phyloP scores from a whole-genome alignment of 2,888 invertebrate species.

The Eupithecia subfuscata region DNA sequence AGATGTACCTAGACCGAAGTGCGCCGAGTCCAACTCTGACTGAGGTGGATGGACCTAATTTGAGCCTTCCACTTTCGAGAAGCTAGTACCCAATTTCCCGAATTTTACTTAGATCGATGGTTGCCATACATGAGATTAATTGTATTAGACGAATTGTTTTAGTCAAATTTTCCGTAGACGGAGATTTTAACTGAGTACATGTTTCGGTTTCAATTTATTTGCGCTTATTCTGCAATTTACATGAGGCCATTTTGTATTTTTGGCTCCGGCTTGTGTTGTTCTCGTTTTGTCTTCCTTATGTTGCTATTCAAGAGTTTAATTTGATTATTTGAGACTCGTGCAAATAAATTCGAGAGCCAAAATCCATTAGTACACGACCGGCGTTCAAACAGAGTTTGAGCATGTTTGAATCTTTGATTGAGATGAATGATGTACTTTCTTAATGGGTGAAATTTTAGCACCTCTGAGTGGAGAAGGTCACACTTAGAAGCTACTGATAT shows the following conservation, averaged over 20 bases:
- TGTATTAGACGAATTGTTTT: too few species aligned
- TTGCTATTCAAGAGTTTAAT: conserved; percentile 2
- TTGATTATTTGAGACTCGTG: conserved; percentile 15
- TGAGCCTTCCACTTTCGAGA: too few species aligned
- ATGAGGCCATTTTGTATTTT: not conserved
- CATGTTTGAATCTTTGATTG: conserved; percentile 3
- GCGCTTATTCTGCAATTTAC: not conserved
- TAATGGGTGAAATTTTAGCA: not conserved
- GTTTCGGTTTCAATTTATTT: not conserved
- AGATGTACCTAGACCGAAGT: too few species aligned
- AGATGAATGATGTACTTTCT: not conserved
- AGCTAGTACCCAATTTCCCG: too few species aligned
- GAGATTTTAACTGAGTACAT: not conserved
- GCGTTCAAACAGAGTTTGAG: conserved; percentile 8
- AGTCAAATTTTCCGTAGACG: too few species aligned
- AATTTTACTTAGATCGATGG: not conserved
- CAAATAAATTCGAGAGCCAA: conserved; percentile 12
- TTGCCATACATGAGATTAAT: not conserved
- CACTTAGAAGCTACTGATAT: not conserved
- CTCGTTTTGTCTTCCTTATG: conserved; percentile 11
- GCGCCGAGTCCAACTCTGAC: too few species aligned
- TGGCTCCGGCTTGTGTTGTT: conserved; percentile 7
- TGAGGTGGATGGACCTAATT: too few species aligned
- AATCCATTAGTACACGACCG: conserved; percentile 11
- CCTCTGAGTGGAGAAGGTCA: not conserved